Evolutionary conservation across 2,113 vertebrate genomes (phyloP), one percentile per base, ranked within the genome.

Genomic region (Halichoeres trimaculatus): DNA sequence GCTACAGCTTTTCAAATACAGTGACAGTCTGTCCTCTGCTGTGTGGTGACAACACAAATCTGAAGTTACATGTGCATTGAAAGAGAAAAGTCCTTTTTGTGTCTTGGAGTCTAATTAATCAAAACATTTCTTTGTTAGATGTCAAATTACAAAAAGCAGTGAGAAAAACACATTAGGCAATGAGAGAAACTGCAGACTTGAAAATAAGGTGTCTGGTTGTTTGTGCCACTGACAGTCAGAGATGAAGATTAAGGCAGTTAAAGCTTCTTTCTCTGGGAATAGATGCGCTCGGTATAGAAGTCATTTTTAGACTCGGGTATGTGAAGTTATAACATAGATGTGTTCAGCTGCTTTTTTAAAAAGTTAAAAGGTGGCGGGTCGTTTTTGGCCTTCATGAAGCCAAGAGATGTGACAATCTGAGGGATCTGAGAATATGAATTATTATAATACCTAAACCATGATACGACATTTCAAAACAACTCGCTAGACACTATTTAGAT

Each of bases 281-380:
- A 55, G 64, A 78, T 74, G 74, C 70, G 78, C 68, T 85, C 81
- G 59, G 61, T 76, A 66, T 71, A 36, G 52, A 88, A 86, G 81
- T 80, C 19, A 53, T 76, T 72, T 85, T 59, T 24, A 47, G 59
- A 65, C 51, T n/a, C 34, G 69, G 71, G 16, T 60, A 66, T 34
- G 54, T 24, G 7, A 47, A 75, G 83, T 56, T 41, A 74, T 85
- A 79, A 70, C 30, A 23, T n/a, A 2, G 11, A 8, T 11, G 14
- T 0, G 4, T 60, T 20, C 20, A n/a, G 68, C 19, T 12, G 10
- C 41, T 66, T 70, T 70, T 16, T 74, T 48, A 55, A 75, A 79
- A 68, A 54, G 60, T 58, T 51, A 17, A 9, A 16, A 52, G 54
- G 69, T 65, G 9, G 38, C 52, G 50, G 36, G 38, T 58, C 55